These are phyloP conservation scores for Manis javanica DNA, from an alignment of 2,797 vertebrate genomes.

Conservation along the genomic window DNA sequence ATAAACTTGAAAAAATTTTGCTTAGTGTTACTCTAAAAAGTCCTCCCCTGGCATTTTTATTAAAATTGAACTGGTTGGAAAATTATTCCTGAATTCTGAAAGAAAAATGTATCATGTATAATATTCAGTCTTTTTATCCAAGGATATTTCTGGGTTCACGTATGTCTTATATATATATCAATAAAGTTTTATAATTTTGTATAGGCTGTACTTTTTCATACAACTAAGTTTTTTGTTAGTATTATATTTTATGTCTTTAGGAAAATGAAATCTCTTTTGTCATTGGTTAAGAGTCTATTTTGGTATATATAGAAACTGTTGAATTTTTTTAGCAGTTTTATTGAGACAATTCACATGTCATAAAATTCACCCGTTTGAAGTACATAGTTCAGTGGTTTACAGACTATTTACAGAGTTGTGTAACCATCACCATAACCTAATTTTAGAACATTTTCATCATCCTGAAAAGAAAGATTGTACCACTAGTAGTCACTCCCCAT, in stretches of 20 bases:
- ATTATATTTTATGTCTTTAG: constrained; percentile 15
- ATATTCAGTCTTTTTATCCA: neutral
- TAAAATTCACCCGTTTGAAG: neutral
- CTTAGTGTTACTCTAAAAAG: neutral
- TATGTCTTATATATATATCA: neutral
- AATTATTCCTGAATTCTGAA: neutral
- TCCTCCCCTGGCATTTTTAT: neutral
- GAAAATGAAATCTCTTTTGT: neutral
- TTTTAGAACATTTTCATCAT: neutral
- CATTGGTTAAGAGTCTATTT: neutral
- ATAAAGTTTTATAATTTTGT: constrained; percentile 12
- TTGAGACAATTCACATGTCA: neutral
- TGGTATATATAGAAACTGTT: neutral
- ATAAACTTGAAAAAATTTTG: neutral
- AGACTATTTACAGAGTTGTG: neutral
- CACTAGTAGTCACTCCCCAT: neutral
- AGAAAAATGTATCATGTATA: neutral
- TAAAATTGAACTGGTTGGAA: neutral
- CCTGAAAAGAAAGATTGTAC: neutral
- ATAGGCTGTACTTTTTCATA: neutral
- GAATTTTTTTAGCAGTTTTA: neutral
- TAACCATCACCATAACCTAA: neutral
- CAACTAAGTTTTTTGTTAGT: neutral
- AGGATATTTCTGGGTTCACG: constrained; percentile 1
- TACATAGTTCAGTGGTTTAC: neutral